Base-by-base conservation (phyloP, 2,888 invertebrate genomes). In the Tinea trinotella region DNA sequence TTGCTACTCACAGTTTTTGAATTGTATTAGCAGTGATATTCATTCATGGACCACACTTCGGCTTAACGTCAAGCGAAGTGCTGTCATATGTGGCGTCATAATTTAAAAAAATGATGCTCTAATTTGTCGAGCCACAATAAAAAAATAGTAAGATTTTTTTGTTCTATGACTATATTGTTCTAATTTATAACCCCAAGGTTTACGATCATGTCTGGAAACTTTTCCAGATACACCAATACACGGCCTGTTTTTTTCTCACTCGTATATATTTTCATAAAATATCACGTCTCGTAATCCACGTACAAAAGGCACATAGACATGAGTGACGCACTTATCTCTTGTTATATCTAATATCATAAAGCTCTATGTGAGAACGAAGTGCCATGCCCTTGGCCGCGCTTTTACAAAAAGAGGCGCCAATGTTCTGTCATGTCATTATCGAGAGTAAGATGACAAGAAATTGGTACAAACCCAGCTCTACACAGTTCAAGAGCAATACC, bases 241-340 rank as follows among this genome's bases (percentile, higher is more conserved):
- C 13, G 30, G 12, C 3, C 34, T 52, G 13, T 52, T 10, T 64
- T 63, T 67, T 67, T 67, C 64, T 64, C 59, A 64, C 65, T 6
- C n/a, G 50, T 66, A 63, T 62, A 66, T 64, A 67, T 62, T 68
- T 71, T 71, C 74, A 76, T 76, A 78, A 80, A 81, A 65, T 68
- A 73, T 78, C 73, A 72, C 80, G 76, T 76, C 70, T 73, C 82
- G 81, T 83, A 80, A 82, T 79, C 77, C 79, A 66, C 72, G 76
- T 71, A 80, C 76, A 80, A 79, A 53, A 74, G 78, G 71, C 64
- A 71, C 71, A 71, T 71, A 74, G 75, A 77, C 74, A 74, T 74
- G 76, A 80, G 71, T 77, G 74, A 76, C 67, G 73, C 68, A 74
- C 71, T 79, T 70, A 73, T 73, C 71, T 72, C 70, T 73, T 71